Evolutionary conservation across 2,113 vertebrate species (phyloP), one percentile per base, ranked within the genome.

Genomic region (Hiodon tergisus): DNA sequence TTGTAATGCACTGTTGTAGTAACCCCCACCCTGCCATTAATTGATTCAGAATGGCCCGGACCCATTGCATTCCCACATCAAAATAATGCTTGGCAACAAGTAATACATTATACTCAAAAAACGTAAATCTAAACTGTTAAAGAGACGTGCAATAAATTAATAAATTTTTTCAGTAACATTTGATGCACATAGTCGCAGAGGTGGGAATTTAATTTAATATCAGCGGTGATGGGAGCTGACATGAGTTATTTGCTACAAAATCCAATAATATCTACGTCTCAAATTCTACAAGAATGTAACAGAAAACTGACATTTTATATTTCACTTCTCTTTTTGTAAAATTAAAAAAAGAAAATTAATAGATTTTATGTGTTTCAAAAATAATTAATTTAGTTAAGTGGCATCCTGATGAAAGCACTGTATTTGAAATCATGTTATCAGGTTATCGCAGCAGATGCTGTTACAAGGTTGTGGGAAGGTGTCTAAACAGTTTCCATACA

Each of bases 1-100:
- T 81, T 83, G 77, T 78, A 76, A 51, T 52, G 74, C 76, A 71
- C 58, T 59, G 74, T 83, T 83, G 78, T 78, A 79, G 72, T 81
- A 77, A 78, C 80, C 77, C 81, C 83, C 81, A 72, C 84, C 77
- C 77, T 72, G 55, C 78, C 69, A 80, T 85, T 87, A 84, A 89
- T 85, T 85, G 82, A 80, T 88, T 82, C 83, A 86, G 77, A 87
- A 86, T 85, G 86, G 77, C 73, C 72, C 78, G 79, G 75, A 80
- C 72, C 14, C 16, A 65, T 71, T 63, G 48, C 68, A 71, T 80
- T 83, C 78, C 82, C 80, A 75, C 71, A 81, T 73, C 73, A 83
- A 80, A 6, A 80, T 71, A 75, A 31, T 31, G 68, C 71, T 58
- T 78, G 79, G 80, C 69, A 81, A 53, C 70, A 76, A 58, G 58